phyloP scores from a whole-genome alignment of 2,797 vertebrate genomes.

The Tinamus major region DNA sequence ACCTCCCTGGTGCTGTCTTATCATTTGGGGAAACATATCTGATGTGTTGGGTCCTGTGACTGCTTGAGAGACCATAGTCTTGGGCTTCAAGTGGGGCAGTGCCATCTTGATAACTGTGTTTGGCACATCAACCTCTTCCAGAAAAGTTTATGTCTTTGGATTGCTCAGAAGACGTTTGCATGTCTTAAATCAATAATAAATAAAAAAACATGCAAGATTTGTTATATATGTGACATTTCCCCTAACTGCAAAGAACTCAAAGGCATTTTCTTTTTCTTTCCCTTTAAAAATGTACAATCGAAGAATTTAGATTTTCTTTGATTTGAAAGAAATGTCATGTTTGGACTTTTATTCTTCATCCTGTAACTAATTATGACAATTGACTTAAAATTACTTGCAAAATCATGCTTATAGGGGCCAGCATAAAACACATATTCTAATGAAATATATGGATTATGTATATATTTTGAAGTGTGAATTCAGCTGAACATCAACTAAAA shows the following conservation, averaged over 20 bases:
- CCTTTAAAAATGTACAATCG: neutral
- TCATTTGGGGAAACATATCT: neutral
- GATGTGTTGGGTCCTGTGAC: neutral
- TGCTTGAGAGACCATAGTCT: neutral
- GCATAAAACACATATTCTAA: neutral
- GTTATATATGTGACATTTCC: neutral
- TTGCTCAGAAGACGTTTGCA: neutral
- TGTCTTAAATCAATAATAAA: neutral
- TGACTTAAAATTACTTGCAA: neutral
- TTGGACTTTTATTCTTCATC: neutral
- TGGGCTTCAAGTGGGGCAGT: neutral
- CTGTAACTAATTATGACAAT: neutral
- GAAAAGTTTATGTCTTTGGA: neutral
- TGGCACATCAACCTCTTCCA: rapidly evolving
- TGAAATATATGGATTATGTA: neutral
- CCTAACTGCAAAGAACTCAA: neutral
- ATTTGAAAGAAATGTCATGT: conserved; percentile 19
- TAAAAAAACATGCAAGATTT: neutral
- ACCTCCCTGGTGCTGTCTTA: neutral
- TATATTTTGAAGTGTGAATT: neutral
- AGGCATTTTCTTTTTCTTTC: neutral
- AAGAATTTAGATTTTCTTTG: neutral
- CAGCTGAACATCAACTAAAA: neutral
- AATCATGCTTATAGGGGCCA: neutral
- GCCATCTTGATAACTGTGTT: neutral